A percentile compares a stretch with the other conserved stretches of the same genome.
Conservation (phyloP, 2,797 vertebrate species). For the Mallotus villosus region DNA sequence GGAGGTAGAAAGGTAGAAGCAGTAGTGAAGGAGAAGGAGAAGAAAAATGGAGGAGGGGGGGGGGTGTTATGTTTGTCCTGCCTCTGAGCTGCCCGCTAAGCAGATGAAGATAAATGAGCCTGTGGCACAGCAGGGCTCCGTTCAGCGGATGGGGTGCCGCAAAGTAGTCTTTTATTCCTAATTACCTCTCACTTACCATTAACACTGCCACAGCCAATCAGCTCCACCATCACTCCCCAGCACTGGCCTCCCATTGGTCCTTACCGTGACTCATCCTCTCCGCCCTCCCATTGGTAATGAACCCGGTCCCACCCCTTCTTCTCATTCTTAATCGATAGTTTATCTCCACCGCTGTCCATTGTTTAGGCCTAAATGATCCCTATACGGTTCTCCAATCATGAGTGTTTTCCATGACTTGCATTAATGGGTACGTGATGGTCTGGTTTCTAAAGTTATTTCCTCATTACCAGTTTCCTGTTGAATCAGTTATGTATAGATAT, state of each 20-base stretch:
- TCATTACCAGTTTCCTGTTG: too few relatives aligned
- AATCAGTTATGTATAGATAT: too few relatives aligned
- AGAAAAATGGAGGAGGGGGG: slow-evolving; percentile 45
- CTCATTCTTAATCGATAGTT: background rate
- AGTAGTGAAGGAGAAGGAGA: slow-evolving; percentile 26
- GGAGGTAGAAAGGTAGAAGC: slow-evolving; percentile 14
- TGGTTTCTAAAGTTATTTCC: too few relatives aligned
- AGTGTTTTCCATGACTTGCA: too few relatives aligned
- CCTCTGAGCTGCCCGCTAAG: slow-evolving; percentile 67
- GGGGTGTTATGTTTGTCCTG: slow-evolving; percentile 71
- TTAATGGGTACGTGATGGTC: too few relatives aligned
- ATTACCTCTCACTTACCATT: slow-evolving; percentile 80
- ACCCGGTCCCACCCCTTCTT: too few relatives aligned
- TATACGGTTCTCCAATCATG: background rate
- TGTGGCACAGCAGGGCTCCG: slow-evolving; percentile 58
- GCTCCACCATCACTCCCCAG: slow-evolving; percentile 64
- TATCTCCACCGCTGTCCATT: background rate
- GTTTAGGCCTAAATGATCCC: background rate
- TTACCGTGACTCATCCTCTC: slow-evolving; percentile 14
- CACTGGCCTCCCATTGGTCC: slow-evolving; percentile 48
- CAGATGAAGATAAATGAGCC: slow-evolving; percentile 81
- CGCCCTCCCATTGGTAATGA: slow-evolving; percentile 36
- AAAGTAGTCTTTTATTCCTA: slow-evolving; percentile 73
- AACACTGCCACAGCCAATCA: slow-evolving; percentile 68
- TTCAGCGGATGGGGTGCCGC: slow-evolving; percentile 61